These are phyloP conservation scores for Rhagonycha lutea DNA, from an alignment of 2,888 invertebrate genomes.

Conservation along the genomic window DNA sequence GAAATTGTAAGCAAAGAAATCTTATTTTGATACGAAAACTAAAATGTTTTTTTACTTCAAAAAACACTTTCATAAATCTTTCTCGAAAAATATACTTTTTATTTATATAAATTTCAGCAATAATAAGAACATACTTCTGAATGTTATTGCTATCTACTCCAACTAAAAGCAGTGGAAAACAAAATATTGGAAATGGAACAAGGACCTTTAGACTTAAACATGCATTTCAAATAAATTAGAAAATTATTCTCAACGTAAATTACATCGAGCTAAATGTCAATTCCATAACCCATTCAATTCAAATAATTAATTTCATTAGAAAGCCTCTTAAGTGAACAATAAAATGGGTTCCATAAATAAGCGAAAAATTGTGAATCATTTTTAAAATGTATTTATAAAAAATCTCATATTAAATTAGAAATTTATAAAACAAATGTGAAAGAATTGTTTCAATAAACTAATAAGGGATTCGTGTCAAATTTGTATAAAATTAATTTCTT, in stretches of 20 bases:
- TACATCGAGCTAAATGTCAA: neutral
- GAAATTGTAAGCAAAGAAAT: neutral
- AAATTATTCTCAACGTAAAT: neutral
- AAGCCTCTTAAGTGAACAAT: constrained; percentile 1
- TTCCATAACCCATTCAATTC: constrained; percentile 1
- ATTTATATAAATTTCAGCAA: neutral
- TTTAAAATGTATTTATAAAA: neutral
- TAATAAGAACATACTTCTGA: neutral
- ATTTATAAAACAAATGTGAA: neutral
- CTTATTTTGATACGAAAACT: neutral
- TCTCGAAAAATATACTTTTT: neutral
- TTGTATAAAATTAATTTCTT: neutral
- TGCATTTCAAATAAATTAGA: neutral
- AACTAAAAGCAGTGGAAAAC: neutral
- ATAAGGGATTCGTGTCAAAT: neutral
- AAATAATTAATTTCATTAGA: constrained; percentile 2
- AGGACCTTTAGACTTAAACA: neutral
- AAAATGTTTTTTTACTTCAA: neutral
- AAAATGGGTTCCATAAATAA: neutral
- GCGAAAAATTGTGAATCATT: neutral
- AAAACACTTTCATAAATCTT: neutral
- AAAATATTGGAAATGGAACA: neutral
- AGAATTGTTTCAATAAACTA: neutral
- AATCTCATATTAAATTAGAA: neutral
- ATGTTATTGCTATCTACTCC: neutral